Evolutionary conservation across 2,888 invertebrate genomes (phyloP), one percentile per base, ranked within the genome.

Genomic region (Anoplius nigerrimus): DNA sequence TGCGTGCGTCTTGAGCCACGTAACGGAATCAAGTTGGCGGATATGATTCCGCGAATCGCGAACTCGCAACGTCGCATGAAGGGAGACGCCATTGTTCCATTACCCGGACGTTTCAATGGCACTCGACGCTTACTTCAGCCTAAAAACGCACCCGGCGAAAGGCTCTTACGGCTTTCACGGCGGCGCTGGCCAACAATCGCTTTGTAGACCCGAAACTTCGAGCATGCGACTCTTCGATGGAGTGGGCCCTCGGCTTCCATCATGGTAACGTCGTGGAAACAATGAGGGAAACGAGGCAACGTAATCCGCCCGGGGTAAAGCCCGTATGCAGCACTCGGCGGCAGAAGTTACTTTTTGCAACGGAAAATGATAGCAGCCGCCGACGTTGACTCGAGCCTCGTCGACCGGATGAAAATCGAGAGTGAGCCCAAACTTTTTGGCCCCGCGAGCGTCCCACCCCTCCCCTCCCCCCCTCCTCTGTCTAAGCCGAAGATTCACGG

Each of bases 231-330:
- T 64, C 62, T 62, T 66, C 67, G 34, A 34, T 59, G 27, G 45
- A 51, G 8, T 2, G 20, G 16, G 24, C 45, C 24, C 48, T 8
- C 27, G 51, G 24, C n/a, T 67, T 72, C 62, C 66, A 66, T 66
- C 60, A 22, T 46, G 57, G 53, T 52, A 67, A 71, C 70, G 59
- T 67, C 63, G 55, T 62, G 64, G 66, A 71, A 79, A 79, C 71
- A 76, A 76, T 70, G 69, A 76, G 62, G 62, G 64, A 72, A 72
- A 76, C 34, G 68, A 58, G 62, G 62, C 54, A 27, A 61, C 63
- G 62, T 69, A 71, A 74, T 74, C 56, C 54, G n/a, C 24, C 27
- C 54, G 58, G n/a, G 53, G 56, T 45, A 64, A 74, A 64, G 46
- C 42, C 62, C 2, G 45, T 21, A 57, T 52, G 53, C 21, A 52